These are phyloP conservation scores for Peribatodes rhomboidaria DNA, from an alignment of 2,888 invertebrate species.

Conservation along the genomic window DNA sequence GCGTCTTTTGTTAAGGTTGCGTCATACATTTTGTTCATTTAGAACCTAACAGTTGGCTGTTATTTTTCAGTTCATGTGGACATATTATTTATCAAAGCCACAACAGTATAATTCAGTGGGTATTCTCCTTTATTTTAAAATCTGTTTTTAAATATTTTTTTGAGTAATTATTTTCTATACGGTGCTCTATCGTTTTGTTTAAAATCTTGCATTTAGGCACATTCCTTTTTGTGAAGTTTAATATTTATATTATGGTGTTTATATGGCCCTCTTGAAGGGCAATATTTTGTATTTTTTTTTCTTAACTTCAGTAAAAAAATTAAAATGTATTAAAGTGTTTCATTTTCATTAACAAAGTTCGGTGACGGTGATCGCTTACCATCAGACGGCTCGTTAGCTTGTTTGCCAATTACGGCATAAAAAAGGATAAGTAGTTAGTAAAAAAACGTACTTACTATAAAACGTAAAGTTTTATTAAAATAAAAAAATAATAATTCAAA, in stretches of 20 bases:
- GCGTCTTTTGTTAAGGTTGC: too few species aligned
- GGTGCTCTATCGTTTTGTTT: constrained; percentile 21
- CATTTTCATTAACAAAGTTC: not conserved
- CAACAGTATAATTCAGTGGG: not conserved
- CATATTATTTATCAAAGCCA: not conserved
- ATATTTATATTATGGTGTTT: constrained; percentile 20
- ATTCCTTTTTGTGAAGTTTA: constrained; percentile 52
- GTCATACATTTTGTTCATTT: too few species aligned
- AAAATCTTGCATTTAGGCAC: constrained; percentile 56
- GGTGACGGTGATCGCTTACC: too few species aligned
- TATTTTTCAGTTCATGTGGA: too few species aligned
- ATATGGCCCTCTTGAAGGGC: constrained; percentile 19
- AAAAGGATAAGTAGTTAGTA: too few species aligned
- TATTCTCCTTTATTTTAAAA: not conserved
- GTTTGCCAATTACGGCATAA: too few species aligned
- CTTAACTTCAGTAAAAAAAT: constrained; percentile 35
- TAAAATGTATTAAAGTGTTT: constrained; percentile 14
- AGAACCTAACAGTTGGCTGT: too few species aligned
- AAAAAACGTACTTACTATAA: too few species aligned
- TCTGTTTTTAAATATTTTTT: not conserved
- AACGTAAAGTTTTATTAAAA: too few species aligned
- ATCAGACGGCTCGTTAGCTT: too few species aligned
- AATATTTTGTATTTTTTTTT: constrained; percentile 51
- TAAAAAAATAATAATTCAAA: too few species aligned
- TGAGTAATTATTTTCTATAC: not conserved